Conservation (phyloP, 2,888 invertebrate species). For the Boloria euphrosyne region DNA sequence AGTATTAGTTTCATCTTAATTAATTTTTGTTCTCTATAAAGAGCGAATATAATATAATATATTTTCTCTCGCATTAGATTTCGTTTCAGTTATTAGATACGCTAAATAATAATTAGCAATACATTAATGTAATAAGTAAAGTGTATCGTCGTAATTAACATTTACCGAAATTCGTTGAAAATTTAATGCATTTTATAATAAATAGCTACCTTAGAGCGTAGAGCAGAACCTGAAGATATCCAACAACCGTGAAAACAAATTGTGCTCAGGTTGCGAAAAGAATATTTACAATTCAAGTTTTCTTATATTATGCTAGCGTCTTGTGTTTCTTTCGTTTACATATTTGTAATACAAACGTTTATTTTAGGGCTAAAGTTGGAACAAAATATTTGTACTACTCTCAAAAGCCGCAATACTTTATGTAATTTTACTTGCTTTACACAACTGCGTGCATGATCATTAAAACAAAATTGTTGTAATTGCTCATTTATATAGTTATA, state of each 20-base stretch:
- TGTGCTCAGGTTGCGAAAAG: conserved; percentile 12
- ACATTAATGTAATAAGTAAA: no score
- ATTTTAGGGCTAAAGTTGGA: not conserved
- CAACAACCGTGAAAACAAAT: conserved; percentile 12
- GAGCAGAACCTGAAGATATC: conserved; percentile 9
- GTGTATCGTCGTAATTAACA: no score
- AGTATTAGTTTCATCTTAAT: no score
- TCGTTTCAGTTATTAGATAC: no score
- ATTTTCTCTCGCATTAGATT: no score
- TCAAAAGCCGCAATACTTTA: not conserved
- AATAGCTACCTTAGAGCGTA: not conserved
- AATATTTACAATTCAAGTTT: conserved; percentile 21
- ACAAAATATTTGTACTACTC: not conserved
- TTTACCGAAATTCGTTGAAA: not conserved
- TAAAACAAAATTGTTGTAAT: no score
- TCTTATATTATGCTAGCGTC: conserved; percentile 1
- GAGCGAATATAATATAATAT: no score
- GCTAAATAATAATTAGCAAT: no score
- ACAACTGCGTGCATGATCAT: no score
- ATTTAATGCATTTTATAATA: not conserved
- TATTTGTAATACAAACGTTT: conserved; percentile 16
- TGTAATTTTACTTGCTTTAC: no score
- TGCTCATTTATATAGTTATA: no score
- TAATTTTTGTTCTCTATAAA: no score
- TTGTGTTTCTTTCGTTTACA: conserved; percentile 8